A percentile compares a stretch with the other conserved stretches of the same genome.
phyloP scores from a whole-genome alignment of 2,797 vertebrate species.

The Hirundo rustica region DNA sequence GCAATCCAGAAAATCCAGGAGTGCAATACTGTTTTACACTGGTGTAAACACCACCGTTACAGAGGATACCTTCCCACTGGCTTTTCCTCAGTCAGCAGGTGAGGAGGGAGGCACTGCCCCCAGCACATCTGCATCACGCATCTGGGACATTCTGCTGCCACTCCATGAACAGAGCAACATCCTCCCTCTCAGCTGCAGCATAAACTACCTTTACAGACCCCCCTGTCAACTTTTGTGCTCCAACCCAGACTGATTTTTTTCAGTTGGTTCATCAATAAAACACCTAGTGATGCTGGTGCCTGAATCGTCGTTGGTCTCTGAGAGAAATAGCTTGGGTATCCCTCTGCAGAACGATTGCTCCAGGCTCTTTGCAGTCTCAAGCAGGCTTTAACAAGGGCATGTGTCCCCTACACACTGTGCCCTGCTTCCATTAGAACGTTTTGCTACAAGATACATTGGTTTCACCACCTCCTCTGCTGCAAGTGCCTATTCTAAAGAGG shows the following conservation, averaged over 20 bases:
- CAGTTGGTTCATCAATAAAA: background rate
- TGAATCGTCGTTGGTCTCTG: background rate
- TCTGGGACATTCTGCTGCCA: background rate
- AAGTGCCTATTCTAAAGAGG: conserved; percentile 5
- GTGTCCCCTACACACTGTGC: background rate
- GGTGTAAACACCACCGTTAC: background rate
- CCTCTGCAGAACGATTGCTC: conserved; percentile 1
- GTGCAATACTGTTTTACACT: background rate
- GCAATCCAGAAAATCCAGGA: background rate
- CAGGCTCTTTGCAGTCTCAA: conserved; percentile 16
- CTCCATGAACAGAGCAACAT: background rate
- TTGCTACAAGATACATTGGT: conserved; percentile 11
- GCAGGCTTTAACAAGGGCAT: background rate
- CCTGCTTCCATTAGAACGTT: background rate
- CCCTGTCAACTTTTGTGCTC: background rate
- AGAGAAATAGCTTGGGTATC: background rate
- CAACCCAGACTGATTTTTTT: background rate
- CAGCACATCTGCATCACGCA: background rate
- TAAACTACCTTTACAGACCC: background rate
- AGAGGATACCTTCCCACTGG: background rate
- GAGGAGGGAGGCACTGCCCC: background rate
- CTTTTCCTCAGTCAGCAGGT: background rate
- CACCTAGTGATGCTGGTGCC: background rate
- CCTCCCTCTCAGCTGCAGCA: background rate
- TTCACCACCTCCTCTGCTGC: background rate